Percentiles rank a stretch among this genome's conserved stretches.
These are phyloP conservation scores for Melanargia galathea DNA, from an alignment of 2,888 invertebrate species.

Conservation along the genomic window DNA sequence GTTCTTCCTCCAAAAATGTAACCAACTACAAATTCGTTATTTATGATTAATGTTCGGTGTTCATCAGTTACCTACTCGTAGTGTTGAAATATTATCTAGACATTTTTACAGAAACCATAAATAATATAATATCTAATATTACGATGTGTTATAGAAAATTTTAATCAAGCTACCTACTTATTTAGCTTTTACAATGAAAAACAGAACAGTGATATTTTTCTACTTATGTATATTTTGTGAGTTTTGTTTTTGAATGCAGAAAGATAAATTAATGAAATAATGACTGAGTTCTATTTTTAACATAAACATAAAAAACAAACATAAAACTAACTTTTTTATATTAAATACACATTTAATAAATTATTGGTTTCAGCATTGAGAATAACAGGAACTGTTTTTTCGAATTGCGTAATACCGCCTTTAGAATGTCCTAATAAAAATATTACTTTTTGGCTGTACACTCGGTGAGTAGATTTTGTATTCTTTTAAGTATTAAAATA, in stretches of 20 bases:
- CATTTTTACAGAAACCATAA: neutral
- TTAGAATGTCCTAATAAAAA: slow-evolving; percentile 83
- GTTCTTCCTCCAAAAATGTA: neutral
- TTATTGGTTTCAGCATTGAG: slow-evolving; percentile 23
- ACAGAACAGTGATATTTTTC: neutral
- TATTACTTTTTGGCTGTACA: slow-evolving; percentile 84
- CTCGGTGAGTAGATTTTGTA: slow-evolving; percentile 67
- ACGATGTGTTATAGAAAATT: neutral
- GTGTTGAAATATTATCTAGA: neutral
- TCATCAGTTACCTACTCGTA: neutral
- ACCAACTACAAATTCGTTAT: neutral
- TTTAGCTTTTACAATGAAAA: neutral
- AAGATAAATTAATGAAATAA: neutral
- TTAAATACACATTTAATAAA: too few species aligned
- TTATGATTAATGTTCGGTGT: neutral
- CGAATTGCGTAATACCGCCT: slow-evolving; percentile 61
- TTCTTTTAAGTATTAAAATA: neutral
- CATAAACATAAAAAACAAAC: neutral
- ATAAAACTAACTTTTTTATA: too few species aligned
- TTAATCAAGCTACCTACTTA: neutral
- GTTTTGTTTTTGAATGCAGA: neutral
- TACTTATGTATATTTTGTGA: slow-evolving; percentile 7
- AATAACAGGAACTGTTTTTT: slow-evolving; percentile 17
- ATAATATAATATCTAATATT: neutral
- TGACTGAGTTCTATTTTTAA: neutral